phyloP scores from a whole-genome alignment of 1,140 invertebrate species.

The Heliconius hewitsoni region DNA sequence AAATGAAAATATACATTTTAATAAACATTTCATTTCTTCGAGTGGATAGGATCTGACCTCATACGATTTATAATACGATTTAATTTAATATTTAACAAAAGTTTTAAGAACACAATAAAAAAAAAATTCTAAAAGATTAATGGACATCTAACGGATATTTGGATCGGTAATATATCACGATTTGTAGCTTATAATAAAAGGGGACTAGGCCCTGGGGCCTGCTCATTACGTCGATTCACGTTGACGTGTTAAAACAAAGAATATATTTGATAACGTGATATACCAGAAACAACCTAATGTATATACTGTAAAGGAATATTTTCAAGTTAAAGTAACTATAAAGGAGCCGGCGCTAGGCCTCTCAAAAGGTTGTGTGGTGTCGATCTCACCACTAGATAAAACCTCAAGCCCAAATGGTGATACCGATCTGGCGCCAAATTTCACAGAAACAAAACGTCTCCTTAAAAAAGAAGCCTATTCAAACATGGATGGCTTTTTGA shows the following conservation, averaged over 20 bases:
- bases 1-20: too few species aligned
- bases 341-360: constrained; percentile 46
- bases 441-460: constrained; percentile 66
- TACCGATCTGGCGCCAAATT: constrained; percentile 73
- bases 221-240: constrained; percentile 57
- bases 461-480: constrained; percentile 53
- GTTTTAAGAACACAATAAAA: constrained; percentile 17
- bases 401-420: constrained; percentile 36
- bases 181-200: constrained; percentile 30
- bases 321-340: neutral
- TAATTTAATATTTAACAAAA: neutral
- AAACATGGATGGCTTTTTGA: constrained; percentile 38
- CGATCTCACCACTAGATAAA: constrained; percentile 67
- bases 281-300: constrained; percentile 5
- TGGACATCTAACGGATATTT: constrained; percentile 32
- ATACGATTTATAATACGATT: too few species aligned
- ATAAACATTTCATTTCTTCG: too few species aligned
- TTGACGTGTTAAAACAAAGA: constrained; percentile 63
- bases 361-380: constrained; percentile 58
- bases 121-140: constrained; percentile 41
- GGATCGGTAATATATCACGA: constrained; percentile 50
- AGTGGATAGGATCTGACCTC: too few species aligned
- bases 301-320: neutral
- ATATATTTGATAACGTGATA: neutral
- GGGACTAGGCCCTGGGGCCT: constrained; percentile 23